Base-by-base conservation (phyloP, 2,888 invertebrate species). In the Amorpha juglandis region DNA sequence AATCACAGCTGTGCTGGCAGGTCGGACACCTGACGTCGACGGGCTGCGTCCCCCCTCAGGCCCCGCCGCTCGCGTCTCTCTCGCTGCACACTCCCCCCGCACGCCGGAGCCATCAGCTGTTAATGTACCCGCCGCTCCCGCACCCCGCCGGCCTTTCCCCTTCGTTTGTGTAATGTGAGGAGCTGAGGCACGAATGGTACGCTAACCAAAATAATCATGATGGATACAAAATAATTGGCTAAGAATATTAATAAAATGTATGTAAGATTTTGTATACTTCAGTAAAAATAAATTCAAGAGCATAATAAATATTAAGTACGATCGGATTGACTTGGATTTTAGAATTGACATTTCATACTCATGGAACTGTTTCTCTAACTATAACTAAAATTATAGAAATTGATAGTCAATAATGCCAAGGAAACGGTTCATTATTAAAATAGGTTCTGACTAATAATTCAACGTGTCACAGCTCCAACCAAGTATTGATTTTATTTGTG, bases 91-190 rank as follows among this genome's bases (percentile, higher is more conserved):
- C 70, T 68, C 71, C 72, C 73, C 74, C 75, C 77, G 67, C 76
- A 66, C 81, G 79, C 82, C 85, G 79, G 85, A 72, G 87, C 87
- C 91, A 90, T 93, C 92, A 92, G 92, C 92, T 92, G 92, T 92
- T 92, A 92, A 92, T 91, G 89, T 88, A 77, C 73, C 83, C 77
- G 80, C 87, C 84, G 80, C 87, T 84, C 71, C 81, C 80, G 82
- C 84, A 76, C 78, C 78, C 82, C 82, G 76, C 80, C 79, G 80
- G 83, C 90, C 93, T 93, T 93, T 93, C 93, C 92, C 93, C 93
- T 93, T 93, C 93, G 92, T 93, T 93, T 90, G 93, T 89, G 91
- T 92, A 92, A 93, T 91, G 88, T 75, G 90, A 83, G 92, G 91
- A 91, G 87, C 83, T 81, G 76, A 80, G 91, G 88, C 84, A 70